Percentiles rank a stretch among this genome's conserved stretches.
phyloP scores from a whole-genome alignment of 1,140 invertebrate genomes.

The Ceratina calcarata region DNA sequence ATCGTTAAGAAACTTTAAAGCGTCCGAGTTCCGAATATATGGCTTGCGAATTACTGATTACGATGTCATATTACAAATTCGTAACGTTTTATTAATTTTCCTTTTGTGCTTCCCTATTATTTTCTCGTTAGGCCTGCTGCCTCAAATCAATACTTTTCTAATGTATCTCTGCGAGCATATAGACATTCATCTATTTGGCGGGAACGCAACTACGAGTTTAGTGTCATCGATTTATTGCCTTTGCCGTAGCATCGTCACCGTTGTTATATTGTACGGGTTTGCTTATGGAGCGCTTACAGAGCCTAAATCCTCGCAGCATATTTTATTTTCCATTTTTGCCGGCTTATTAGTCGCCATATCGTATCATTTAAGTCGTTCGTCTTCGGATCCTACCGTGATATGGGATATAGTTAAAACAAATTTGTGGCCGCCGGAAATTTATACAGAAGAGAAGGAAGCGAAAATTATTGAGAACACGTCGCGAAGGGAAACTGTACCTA shows the following conservation, averaged over 20 bases:
- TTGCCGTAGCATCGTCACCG: conserved; percentile 88
- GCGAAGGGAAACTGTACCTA: conserved; percentile 44
- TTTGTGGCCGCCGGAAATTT: conserved; percentile 85
- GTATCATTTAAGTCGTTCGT: conserved; percentile 95
- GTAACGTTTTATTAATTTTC: conserved; percentile 89
- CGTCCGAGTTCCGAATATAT: conserved; percentile 85
- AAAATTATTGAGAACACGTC: conserved; percentile 75
- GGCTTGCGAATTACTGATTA: conserved; percentile 87
- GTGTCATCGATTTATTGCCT: conserved; percentile 92
- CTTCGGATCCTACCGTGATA: conserved; percentile 94
- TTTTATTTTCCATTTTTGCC: conserved; percentile 97
- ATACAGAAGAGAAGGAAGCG: conserved; percentile 77
- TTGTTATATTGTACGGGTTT: conserved; percentile 93
- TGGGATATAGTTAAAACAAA: conserved; percentile 93
- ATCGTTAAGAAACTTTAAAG: conserved; percentile 77
- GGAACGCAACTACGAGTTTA: conserved; percentile 95
- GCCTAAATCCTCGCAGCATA: conserved; percentile 92
- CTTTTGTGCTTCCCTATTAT: conserved; percentile 95
- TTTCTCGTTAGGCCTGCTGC: conserved; percentile 96
- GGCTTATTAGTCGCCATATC: conserved; percentile 92
- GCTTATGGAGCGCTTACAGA: conserved; percentile 91
- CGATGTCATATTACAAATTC: conserved; percentile 84
- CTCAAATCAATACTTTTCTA: conserved; percentile 97
- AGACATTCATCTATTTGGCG: conserved; percentile 98
- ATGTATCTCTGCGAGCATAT: conserved; percentile 98